Conservation (phyloP, 35 echinoderm and acorn worm species). For the Strongylocentrotus purpuratus region DNA sequence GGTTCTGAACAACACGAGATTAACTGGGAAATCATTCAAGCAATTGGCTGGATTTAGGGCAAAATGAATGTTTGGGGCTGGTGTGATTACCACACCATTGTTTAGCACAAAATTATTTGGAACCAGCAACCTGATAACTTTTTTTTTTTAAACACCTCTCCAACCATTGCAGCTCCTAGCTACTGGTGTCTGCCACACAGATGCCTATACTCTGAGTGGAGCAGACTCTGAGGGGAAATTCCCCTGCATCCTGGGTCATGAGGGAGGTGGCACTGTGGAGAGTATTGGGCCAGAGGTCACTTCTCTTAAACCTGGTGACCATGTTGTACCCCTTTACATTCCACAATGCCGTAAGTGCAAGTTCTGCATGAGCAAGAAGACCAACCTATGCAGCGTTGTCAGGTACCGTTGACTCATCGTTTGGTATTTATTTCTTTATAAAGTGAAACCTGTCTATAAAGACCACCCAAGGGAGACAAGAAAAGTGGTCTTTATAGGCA, state of each 20-base stretch:
- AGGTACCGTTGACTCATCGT: conserved; percentile 55
- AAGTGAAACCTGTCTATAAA: too few species aligned
- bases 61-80: too few species aligned
- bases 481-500: too few species aligned
- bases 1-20: too few species aligned
- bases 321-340: conserved; percentile 95
- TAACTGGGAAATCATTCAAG: too few species aligned
- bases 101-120: too few species aligned
- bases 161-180: conserved; percentile 63
- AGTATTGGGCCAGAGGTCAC: conserved; percentile 93
- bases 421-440: neutral
- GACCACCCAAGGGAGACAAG: too few species aligned
- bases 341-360: conserved; percentile 94
- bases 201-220: conserved; percentile 90
- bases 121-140: too few species aligned
- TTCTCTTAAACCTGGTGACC: conserved; percentile 81
- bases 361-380: conserved; percentile 90
- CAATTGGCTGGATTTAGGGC: too few species aligned
- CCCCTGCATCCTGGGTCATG: conserved; percentile 93
- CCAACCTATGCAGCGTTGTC: conserved; percentile 84
- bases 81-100: too few species aligned
- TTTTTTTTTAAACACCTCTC: too few species aligned
- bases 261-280: conserved; percentile 95
- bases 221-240: conserved; percentile 86
- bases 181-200: conserved; percentile 96